Conservation (phyloP, 1,140 invertebrate genomes). For the Calliphora vicina region DNA sequence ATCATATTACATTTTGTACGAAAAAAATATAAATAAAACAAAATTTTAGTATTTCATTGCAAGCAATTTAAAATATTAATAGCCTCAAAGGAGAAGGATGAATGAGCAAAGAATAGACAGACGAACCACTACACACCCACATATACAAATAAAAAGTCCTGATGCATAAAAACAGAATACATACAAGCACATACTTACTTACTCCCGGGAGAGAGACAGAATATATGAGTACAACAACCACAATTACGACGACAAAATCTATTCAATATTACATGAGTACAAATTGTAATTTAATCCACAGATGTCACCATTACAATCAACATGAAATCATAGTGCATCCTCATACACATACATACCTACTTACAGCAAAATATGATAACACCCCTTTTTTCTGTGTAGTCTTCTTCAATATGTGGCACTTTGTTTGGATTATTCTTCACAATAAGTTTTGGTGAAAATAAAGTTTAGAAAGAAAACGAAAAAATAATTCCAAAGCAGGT, state of each 20-base stretch:
- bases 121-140: not conserved
- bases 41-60: conserved; percentile 55
- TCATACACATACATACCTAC: not conserved
- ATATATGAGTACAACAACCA: conserved; percentile 25
- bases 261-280: conserved; percentile 62
- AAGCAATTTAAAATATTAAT: conserved; percentile 56
- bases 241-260: conserved; percentile 19
- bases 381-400: not conserved
- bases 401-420: not conserved
- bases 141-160: too few relatives aligned
- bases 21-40: conserved; percentile 36
- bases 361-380: not conserved
- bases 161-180: not conserved
- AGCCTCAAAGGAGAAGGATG: conserved; percentile 45
- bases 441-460: not conserved
- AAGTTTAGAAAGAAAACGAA: not conserved
- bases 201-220: not conserved
- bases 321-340: conserved; percentile 11
- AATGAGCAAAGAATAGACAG: not conserved
- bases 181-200: not conserved
- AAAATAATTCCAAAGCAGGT: not conserved
- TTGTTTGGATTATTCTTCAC: not conserved
- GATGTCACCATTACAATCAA: conserved; percentile 63
- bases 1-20: conserved; percentile 50
- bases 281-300: conserved; percentile 64